Evolutionary conservation across 2,797 vertebrate genomes (phyloP).

Genomic region (Megalops cyprinoides): DNA sequence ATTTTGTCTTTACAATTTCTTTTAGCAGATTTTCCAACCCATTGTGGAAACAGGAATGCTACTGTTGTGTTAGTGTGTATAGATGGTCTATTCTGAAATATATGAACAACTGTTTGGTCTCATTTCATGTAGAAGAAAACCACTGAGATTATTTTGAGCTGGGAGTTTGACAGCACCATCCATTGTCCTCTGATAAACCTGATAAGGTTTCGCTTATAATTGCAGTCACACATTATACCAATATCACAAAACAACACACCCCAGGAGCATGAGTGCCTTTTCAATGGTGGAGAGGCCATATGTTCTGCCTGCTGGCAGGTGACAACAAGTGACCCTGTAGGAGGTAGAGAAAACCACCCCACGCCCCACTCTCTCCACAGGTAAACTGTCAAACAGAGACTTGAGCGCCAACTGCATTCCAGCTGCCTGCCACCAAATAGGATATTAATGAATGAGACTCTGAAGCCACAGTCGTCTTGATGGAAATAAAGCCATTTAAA

Average conservation of each 20-base stretch:
- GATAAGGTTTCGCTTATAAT: constrained; percentile 24
- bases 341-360: constrained; percentile 26
- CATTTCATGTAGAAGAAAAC: constrained; percentile 13
- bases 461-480: constrained; percentile 39
- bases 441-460: constrained; percentile 45
- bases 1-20: background rate
- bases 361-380: constrained; percentile 43
- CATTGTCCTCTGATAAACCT: constrained; percentile 28
- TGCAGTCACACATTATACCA: constrained; percentile 19
- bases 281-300: constrained; percentile 45
- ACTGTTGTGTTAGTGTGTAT: background rate
- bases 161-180: constrained; percentile 26
- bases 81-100: background rate
- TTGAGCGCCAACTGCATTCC: constrained; percentile 25
- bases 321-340: constrained; percentile 46
- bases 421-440: constrained; percentile 31
- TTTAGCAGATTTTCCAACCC: background rate
- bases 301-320: constrained; percentile 44
- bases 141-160: constrained; percentile 15
- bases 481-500: constrained; percentile 54
- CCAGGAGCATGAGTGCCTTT: constrained; percentile 25
- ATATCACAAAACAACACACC: constrained; percentile 20
- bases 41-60: background rate
- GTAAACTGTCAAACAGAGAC: constrained; percentile 20
- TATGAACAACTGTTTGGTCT: background rate